Base-by-base conservation (phyloP, 2,797 vertebrate genomes). In the Gallinago nigripennis region DNA sequence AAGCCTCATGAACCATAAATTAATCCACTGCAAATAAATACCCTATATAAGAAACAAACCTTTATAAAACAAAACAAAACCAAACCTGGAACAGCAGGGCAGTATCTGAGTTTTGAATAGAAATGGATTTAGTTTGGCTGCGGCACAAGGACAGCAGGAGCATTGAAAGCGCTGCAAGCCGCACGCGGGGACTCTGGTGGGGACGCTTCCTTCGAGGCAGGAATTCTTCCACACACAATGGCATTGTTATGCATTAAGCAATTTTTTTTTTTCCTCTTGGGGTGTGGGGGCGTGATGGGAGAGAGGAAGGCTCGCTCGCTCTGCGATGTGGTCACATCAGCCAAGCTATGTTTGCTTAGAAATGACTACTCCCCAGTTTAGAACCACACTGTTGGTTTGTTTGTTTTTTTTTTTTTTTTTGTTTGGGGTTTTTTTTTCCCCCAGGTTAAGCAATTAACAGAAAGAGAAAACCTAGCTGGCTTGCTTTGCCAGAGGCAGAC, bases 71-170 rank as follows among this genome's bases (percentile, higher is more conserved):
- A 72, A 93, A 93, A 60, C 39, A 37, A 73, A 91, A 94, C 92
- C 90, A 73, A 91, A 94, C 92, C 90, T 94, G 86, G 37, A 94
- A 78, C 85, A 95, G 72, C 8, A 2, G 81, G 81, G 58, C 70
- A 82, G 58, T 91, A 88, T 92, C 95, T 90, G 92, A 54, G n/a
- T 60, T 94, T 70, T 94, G 86, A 96, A 88, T 75, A 89, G 96
- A 82, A 91, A 95, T 83, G 90, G 92, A 27, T 97, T 96, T 94
- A 89, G 91, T 87, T 95, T 96, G 96, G 90, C 90, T 92, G 72
- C 6, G 14, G 76, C 87, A 84, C 84, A 87, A 89, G 89, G 95
- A 88, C 78, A 91, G 88, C 75, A 48, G 92, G 94, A 86, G 78
- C 1, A 9, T 84, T 96, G 90, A 83, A 75, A 95, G 90, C 2